Conservation (phyloP, 1,140 invertebrate species). For the Zeugodacus cucurbitae region DNA sequence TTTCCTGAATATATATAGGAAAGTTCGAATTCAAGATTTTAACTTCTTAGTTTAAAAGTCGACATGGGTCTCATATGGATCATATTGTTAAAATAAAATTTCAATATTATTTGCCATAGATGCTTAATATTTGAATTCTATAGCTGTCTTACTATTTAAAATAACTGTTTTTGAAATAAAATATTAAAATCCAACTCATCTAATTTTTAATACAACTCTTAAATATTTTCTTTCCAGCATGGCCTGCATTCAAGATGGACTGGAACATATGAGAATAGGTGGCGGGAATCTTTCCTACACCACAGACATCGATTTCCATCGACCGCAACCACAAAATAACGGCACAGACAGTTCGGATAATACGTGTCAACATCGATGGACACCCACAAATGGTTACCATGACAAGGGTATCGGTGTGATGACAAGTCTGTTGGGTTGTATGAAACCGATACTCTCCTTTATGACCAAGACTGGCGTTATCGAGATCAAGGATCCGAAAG, state of each 20-base stretch:
- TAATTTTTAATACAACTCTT: background rate
- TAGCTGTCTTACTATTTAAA: no score
- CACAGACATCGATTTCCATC: conserved; percentile 55
- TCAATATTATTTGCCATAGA: no score
- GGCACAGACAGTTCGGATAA: conserved; percentile 63
- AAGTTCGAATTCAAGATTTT: no score
- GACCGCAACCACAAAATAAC: conserved; percentile 53
- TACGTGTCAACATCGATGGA: conserved; percentile 65
- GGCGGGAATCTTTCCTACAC: conserved; percentile 65
- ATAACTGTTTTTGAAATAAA: no score
- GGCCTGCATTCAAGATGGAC: conserved; percentile 75
- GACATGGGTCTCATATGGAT: no score
- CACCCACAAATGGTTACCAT: conserved; percentile 65
- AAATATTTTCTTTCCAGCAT: conserved; percentile 68
- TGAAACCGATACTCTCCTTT: conserved; percentile 85
- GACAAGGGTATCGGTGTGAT: conserved; percentile 77
- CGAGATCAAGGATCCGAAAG: conserved; percentile 63
- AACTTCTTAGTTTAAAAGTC: no score
- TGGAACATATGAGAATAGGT: conserved; percentile 69
- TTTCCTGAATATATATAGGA: no score
- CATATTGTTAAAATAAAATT: no score
- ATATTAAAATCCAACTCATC: background rate
- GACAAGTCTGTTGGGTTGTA: conserved; percentile 85
- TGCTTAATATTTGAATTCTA: no score
- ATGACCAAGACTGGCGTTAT: conserved; percentile 77